These are phyloP conservation scores for Falcaria lacertinaria DNA, from an alignment of 2,888 invertebrate species.

Conservation along the genomic window DNA sequence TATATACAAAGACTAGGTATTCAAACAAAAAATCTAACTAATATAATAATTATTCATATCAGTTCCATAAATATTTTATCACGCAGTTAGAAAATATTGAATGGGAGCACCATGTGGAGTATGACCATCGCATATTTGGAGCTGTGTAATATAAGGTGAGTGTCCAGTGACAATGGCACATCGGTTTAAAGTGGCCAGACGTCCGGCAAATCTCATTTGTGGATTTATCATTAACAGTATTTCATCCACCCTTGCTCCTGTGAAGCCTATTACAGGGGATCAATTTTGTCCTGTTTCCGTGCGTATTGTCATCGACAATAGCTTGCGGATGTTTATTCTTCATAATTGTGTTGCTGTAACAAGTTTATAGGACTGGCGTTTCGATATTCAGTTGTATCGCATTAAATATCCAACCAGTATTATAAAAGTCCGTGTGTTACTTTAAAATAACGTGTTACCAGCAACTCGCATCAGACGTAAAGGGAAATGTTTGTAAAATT, in stretches of 20 bases:
- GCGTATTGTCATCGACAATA: conserved; percentile 43
- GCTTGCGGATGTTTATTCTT: conserved; percentile 62
- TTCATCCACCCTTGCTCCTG: conserved; percentile 70
- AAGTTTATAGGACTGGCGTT: conserved; percentile 16
- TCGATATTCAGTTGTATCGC: conserved; percentile 6
- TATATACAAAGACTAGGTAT: too few relatives aligned
- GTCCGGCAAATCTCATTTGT: conserved; percentile 79
- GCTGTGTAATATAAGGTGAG: conserved; percentile 72
- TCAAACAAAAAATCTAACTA: too few relatives aligned
- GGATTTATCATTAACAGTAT: conserved; percentile 79
- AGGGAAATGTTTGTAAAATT: too few relatives aligned
- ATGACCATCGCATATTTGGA: conserved; percentile 52
- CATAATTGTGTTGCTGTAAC: conserved; percentile 43
- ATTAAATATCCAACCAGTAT: conserved; percentile 17
- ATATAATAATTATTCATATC: too few relatives aligned
- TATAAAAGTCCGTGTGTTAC: too few relatives aligned
- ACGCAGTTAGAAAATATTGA: too few relatives aligned
- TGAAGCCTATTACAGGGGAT: conserved; percentile 73
- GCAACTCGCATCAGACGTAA: too few relatives aligned
- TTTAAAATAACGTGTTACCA: too few relatives aligned
- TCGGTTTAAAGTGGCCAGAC: conserved; percentile 74
- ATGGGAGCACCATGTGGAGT: conserved; percentile 43
- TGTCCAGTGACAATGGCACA: conserved; percentile 70
- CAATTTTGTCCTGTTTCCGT: conserved; percentile 75
- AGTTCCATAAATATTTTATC: too few relatives aligned